Evolutionary conservation across 1,140 invertebrate genomes (phyloP).

Genomic region (Neuroterus valhalla): DNA sequence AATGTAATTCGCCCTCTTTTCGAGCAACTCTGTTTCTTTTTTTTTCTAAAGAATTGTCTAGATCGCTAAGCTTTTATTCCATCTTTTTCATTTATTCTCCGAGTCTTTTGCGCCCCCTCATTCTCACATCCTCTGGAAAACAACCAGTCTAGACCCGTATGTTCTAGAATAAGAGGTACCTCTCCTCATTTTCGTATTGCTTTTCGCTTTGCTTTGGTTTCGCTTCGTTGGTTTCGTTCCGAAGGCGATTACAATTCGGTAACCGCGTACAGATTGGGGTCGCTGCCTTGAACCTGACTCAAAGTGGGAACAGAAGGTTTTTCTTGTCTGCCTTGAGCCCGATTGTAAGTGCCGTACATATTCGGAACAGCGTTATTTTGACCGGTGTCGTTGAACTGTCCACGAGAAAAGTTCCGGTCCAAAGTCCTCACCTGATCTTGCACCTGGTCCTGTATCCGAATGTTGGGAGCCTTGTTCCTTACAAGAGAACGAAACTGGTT

Average conservation of each 20-base stretch:
- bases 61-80: not conserved
- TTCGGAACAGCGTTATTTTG: conserved; percentile 71
- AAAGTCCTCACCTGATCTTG: conserved; percentile 72
- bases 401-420: conserved; percentile 70
- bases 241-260: conserved; percentile 67
- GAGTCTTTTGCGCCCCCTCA: conserved; percentile 4
- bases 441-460: conserved; percentile 70
- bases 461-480: conserved; percentile 68
- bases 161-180: not conserved
- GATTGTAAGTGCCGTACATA: conserved; percentile 73
- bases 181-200: conserved; percentile 25
- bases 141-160: conserved; percentile 8
- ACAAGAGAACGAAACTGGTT: conserved; percentile 73
- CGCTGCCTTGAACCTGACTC: conserved; percentile 72
- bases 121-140: not conserved
- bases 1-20: conserved; percentile 4
- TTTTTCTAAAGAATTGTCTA: not conserved
- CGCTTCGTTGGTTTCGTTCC: conserved; percentile 39
- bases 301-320: conserved; percentile 68
- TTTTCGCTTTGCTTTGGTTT: conserved; percentile 46
- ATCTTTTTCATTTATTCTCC: not conserved
- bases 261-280: conserved; percentile 73
- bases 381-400: conserved; percentile 65
- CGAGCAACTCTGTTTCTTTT: too few relatives aligned
- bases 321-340: conserved; percentile 68